Conservation (phyloP, 2,888 invertebrate species). For the Thumatha senex region DNA sequence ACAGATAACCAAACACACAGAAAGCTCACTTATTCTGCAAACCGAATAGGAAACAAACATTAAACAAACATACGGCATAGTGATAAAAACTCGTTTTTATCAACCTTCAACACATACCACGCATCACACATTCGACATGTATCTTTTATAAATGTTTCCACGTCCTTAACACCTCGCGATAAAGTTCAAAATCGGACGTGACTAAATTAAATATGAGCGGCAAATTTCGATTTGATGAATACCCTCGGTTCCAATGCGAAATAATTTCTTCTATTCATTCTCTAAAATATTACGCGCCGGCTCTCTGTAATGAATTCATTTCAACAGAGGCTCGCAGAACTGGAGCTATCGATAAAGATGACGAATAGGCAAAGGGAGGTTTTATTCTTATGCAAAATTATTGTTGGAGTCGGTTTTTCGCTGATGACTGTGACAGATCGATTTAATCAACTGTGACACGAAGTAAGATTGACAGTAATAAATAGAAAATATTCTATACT, state of each 20-base stretch:
- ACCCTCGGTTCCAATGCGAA: slow-evolving; percentile 49
- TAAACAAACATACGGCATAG: slow-evolving; percentile 38
- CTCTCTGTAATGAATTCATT: slow-evolving; percentile 68
- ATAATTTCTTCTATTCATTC: slow-evolving; percentile 70
- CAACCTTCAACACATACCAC: slow-evolving; percentile 33
- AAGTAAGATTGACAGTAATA: background rate
- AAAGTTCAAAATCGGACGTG: slow-evolving; percentile 25
- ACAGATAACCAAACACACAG: too few relatives aligned
- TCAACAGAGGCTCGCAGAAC: slow-evolving; percentile 47
- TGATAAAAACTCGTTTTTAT: slow-evolving; percentile 38
- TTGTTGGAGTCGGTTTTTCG: slow-evolving; percentile 14
- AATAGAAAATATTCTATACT: slow-evolving; percentile 4
- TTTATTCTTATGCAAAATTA: slow-evolving; percentile 28
- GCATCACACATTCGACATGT: slow-evolving; percentile 12
- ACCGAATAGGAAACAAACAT: too few relatives aligned
- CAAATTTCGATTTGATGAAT: slow-evolving; percentile 57
- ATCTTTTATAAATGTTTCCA: slow-evolving; percentile 8
- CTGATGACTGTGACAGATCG: slow-evolving; percentile 11
- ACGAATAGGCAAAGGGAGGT: slow-evolving; percentile 38
- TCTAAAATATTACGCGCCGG: slow-evolving; percentile 65
- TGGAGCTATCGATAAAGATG: slow-evolving; percentile 44
- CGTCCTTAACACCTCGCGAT: slow-evolving; percentile 28
- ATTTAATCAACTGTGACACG: slow-evolving; percentile 19
- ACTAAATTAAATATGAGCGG: slow-evolving; percentile 18
- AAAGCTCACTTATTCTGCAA: too few relatives aligned